Base-by-base conservation (phyloP, 2,113 vertebrate species). In the Sebastes schlegelii region DNA sequence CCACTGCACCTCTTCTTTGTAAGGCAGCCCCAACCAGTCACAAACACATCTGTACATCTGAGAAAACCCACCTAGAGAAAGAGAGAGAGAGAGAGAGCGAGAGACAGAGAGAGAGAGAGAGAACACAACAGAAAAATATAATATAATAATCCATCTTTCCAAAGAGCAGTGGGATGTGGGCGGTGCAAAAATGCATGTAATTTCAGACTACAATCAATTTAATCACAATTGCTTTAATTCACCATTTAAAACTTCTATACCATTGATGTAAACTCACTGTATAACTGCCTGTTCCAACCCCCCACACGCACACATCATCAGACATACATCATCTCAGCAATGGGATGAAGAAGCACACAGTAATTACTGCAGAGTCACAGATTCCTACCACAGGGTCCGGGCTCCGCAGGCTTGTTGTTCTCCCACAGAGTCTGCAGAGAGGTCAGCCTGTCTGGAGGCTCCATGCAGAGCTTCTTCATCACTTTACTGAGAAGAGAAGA, bases 1-100 rank as follows among this genome's bases (percentile, higher is more conserved):
- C 98, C 98, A 99, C 67, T 99, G 98, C 34, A 99, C 98, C 91
- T 99, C 98, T 82, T 99, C 98, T 92, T 96, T 95, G 91, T 99
- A 97, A 0, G 97, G 96, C 88, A 97, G 95, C 2, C 97, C 97
- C 80, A 99, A 95, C 97, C 97, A 99, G 88, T 99, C 98, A 92
- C 98, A 99, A 65, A 98, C 97, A 89, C 97, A 99, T 40, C 96
- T 96, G 83, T 99, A 99, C 96, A 98, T 97, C 94, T 98, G 98
- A 1, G 98, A 99, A 95, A 99, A 99, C 51, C 98, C 98, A 89
- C 98, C 98, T 99, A 82, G 8, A 93, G 60, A 46, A 83, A 62
- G 12, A 49, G 6, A 74, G 5, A 45, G 8, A 93, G 60, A 46
- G 84, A 62, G 12, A 49, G 6, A 74, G 5, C 34, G 0, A 34